Evolutionary conservation across 2,888 invertebrate species (phyloP), one percentile per base, ranked within the genome.

Genomic region (Rhamphomyia laevipes): DNA sequence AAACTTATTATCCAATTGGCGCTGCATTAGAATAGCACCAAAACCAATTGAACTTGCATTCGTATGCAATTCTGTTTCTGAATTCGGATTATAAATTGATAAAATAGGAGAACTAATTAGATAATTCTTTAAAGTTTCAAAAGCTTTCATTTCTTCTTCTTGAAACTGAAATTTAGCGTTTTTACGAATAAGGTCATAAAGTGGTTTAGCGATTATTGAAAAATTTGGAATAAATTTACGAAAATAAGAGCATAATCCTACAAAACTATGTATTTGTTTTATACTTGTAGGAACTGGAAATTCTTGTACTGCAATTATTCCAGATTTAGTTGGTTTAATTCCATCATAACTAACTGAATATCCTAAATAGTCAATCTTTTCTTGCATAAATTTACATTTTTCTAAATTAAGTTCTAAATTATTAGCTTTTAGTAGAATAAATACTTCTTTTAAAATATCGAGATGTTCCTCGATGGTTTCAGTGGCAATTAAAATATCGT

Each of bases 61-160:
- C 11, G 56, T 57, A 51, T 63, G 62, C 38, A 62, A 47, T 51
- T 63, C 58, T 5, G 60, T 63, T 50, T 58, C 58, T 23, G 43
- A 16, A n/a, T 43, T 40, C 9, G 62, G 60, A 18, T 50, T 48
- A 51, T 46, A 65, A 6, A 66, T 50, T 6, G 57, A 54, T n/a
- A 67, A 51, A n/a, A 64, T 48, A 43, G 55, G 60, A 40, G 54
- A 44, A 35, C 46, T 18, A 21, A 47, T 31, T 13, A 55, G 37
- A 13, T 37, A 49, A 38, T 44, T 3, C 18, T 54, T 54, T 27
- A 53, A 45, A 13, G 31, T 18, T 15, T 55, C 47, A 21, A 54
- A 53, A 35, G 45, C 21, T 13, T 27, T 33, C 23, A 47, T 11
- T 37, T 53, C 43, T 10, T 45, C 40, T 43, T 46, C 44, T 31